A percentile compares a stretch with the other conserved stretches of the same genome.
Conservation (phyloP, 2,797 vertebrate species). For the Nyctibius grandis region DNA sequence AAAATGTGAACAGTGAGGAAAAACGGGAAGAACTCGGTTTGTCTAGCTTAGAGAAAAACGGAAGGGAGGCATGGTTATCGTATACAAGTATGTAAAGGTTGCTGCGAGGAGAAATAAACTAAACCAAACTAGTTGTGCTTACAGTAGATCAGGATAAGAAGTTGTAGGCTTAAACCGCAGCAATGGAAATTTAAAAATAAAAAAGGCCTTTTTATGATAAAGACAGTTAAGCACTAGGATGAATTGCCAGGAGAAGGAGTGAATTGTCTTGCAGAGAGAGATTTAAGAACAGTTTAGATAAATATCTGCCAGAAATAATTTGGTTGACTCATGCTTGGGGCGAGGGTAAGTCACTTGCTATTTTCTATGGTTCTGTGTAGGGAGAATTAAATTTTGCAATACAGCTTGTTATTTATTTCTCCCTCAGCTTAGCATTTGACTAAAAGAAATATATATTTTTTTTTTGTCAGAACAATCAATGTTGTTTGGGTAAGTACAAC, state of each 20-base stretch:
- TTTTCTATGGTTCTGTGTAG: not conserved
- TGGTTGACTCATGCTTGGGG: not conserved
- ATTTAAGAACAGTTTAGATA: not conserved
- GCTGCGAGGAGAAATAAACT: not conserved
- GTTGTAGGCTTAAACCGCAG: not conserved
- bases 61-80: not conserved
- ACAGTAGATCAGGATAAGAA: not conserved
- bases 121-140: not conserved
- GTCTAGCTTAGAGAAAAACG: not conserved
- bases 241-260: not conserved
- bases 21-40: not conserved
- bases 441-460: not conserved
- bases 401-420: not conserved
- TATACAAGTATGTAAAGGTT: not conserved
- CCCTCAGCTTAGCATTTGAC: not conserved
- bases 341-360: not conserved
- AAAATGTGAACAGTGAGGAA: not conserved
- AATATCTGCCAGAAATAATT: not conserved
- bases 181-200: not conserved
- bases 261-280: not conserved
- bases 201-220: not conserved
- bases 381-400: not conserved
- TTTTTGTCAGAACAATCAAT: not conserved
- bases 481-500: slow-evolving; percentile 41
- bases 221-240: not conserved